Base-by-base conservation (phyloP, 2,888 invertebrate species). In the Ephialtes manifestator region DNA sequence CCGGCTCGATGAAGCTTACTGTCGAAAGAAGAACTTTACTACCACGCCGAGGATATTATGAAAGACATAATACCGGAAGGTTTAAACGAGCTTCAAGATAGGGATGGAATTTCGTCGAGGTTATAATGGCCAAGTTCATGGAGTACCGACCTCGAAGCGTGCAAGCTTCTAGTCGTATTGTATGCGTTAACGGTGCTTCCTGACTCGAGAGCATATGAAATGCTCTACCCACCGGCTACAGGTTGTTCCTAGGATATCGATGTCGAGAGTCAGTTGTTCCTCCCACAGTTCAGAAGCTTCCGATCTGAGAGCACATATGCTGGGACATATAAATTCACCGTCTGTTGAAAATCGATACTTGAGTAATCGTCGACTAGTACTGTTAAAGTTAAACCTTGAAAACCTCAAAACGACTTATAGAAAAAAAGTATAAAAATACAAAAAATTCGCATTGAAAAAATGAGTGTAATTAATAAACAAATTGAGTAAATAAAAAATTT, bases 171-270 rank as follows among this genome's bases (percentile, higher is more conserved):
- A 81, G 31, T 67, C 75, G 63, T 55, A 70, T 46, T 58, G 55
- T 67, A 70, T 76, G 48, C 74, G 81, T 74, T 81, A 78, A 81
- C 81, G 77, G 58, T 55, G 84, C 53, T 76, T 74, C 46, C 68
- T 31, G 63, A 31, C 2, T 53, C 46, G 24, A 20, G 68, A 51
- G 31, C 35, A 63, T 13, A 63, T 53, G 72, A 68, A 74, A 63
- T 63, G 77, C 67, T 55, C 55, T 67, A 13, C 48, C 63, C 72
- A 72, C n/a, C 18, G 28, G 72, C 77, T 77, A 84, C 84, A 84
- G 84, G 84, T 84, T 81, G 84, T 77, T 81, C 67, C 55, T 84
- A 39, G 72, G 46, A 80, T 77, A 15, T 15, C 46, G 76, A 80
- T 75, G 76, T 48, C 71, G 24, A 43, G 71, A 84, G 58, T 46